Evolutionary conservation across 1,140 invertebrate species (phyloP).

Genomic region (Polypedilum pembai): DNA sequence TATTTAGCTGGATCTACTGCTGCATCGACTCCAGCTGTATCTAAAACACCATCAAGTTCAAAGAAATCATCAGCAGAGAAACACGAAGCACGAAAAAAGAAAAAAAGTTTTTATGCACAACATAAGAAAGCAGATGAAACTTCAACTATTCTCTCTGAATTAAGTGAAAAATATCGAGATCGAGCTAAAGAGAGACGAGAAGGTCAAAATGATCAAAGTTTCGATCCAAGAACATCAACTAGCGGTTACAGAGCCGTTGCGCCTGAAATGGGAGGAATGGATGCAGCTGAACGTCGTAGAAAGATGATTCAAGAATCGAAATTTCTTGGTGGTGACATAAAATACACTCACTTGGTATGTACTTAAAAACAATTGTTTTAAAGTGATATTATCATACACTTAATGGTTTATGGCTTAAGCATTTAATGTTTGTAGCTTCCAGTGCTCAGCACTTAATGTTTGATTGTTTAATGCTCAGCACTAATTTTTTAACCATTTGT

Average conservation of each 20-base stretch:
- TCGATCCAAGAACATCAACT: slow-evolving; percentile 70
- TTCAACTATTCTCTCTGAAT: slow-evolving; percentile 79
- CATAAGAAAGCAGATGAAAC: slow-evolving; percentile 88
- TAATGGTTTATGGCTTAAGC: no score
- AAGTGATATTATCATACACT: no score
- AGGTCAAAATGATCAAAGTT: slow-evolving; percentile 69
- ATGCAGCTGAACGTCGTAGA: slow-evolving; percentile 89
- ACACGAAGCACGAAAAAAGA: slow-evolving; percentile 66
- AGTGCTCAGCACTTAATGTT: no score
- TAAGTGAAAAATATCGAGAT: slow-evolving; percentile 93
- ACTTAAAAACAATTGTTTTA: no score
- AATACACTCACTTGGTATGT: slow-evolving; percentile 96
- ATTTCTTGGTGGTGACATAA: slow-evolving; percentile 99
- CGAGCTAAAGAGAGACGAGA: slow-evolving; percentile 89
- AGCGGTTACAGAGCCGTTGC: slow-evolving; percentile 92
- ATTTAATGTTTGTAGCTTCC: no score
- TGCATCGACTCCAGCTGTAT: slow-evolving; percentile 37
- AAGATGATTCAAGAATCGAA: slow-evolving; percentile 99
- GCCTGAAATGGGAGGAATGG: slow-evolving; percentile 84
- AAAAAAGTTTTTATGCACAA: slow-evolving; percentile 88
- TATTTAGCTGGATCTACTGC: slow-evolving; percentile 38
- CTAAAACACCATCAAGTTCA: slow-evolving; percentile 44
- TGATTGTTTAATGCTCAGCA: no score
- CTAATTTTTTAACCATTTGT: no score
- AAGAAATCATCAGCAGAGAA: slow-evolving; percentile 47